Percentiles rank a stretch among this genome's conserved stretches.
phyloP scores from a whole-genome alignment of 2,888 invertebrate genomes.

The Helleia helle region DNA sequence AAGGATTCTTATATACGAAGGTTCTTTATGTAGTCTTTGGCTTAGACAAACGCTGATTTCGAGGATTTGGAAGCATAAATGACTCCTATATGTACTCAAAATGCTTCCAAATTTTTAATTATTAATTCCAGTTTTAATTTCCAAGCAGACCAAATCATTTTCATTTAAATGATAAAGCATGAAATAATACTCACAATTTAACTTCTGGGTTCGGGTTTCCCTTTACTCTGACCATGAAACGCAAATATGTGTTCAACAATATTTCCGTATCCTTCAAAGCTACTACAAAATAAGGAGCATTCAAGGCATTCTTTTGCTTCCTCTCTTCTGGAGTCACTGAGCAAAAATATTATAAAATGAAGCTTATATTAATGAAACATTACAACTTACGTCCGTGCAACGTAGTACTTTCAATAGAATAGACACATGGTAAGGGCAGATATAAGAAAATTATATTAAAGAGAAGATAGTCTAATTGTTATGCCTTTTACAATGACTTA shows the following conservation, averaged over 20 bases:
- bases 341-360: slow-evolving; percentile 15
- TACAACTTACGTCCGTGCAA: too few relatives aligned
- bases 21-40: too few relatives aligned
- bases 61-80: too few relatives aligned
- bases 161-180: too few relatives aligned
- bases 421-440: slow-evolving; percentile 26
- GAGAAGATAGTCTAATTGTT: slow-evolving; percentile 43
- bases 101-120: too few relatives aligned
- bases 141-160: too few relatives aligned
- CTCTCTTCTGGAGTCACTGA: slow-evolving; percentile 83
- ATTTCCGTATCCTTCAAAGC: slow-evolving; percentile 91
- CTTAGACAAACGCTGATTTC: too few relatives aligned
- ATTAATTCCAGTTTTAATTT: too few relatives aligned
- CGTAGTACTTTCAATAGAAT: slow-evolving; percentile 11
- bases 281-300: slow-evolving; percentile 88
- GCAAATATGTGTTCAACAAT: slow-evolving; percentile 86
- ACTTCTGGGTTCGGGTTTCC: slow-evolving; percentile 93
- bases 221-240: slow-evolving; percentile 91
- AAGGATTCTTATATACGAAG: too few relatives aligned
- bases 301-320: slow-evolving; percentile 78
- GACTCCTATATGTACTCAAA: too few relatives aligned
- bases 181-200: slow-evolving; percentile 84
- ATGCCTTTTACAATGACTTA: slow-evolving; percentile 66
- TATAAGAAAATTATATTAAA: slow-evolving; percentile 52
- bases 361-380: not conserved